phyloP scores from a whole-genome alignment of 2,888 invertebrate species.

The Ptilodon capucinus region DNA sequence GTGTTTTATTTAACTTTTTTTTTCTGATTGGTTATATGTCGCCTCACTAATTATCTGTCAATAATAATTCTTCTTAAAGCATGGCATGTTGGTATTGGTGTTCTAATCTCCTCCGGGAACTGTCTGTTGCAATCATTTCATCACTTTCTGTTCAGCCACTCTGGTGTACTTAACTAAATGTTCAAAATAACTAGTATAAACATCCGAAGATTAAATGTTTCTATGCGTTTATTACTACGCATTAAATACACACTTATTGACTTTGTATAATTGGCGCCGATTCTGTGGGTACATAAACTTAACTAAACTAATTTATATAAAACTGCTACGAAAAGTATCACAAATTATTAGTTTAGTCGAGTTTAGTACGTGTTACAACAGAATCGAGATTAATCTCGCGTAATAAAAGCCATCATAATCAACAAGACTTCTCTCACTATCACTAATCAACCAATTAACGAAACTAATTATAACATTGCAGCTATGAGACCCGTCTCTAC shows the following conservation, averaged over 20 bases:
- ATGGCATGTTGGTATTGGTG: conserved; percentile 56
- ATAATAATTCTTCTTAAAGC: conserved; percentile 27
- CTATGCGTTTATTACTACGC: too few species aligned
- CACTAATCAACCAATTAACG: conserved; percentile 44
- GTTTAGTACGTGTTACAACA: too few species aligned
- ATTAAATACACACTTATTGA: too few species aligned
- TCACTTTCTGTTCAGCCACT: background rate
- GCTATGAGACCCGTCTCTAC: conserved; percentile 81
- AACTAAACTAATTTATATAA: too few species aligned
- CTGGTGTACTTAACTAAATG: background rate
- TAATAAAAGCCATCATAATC: conserved; percentile 5
- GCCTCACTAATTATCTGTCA: background rate
- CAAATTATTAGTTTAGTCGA: too few species aligned
- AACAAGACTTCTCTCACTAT: conserved; percentile 4
- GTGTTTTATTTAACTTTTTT: background rate
- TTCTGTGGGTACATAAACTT: too few species aligned
- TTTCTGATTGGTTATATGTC: background rate
- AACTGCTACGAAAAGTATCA: too few species aligned
- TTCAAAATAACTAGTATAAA: background rate
- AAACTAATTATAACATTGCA: conserved; percentile 40
- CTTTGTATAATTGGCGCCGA: too few species aligned
- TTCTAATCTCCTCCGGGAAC: conserved; percentile 16
- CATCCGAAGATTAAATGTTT: too few species aligned
- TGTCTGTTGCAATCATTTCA: conserved; percentile 3
- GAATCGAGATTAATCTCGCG: too few species aligned